These are phyloP conservation scores for Aphaenogaster floridana DNA, from an alignment of 1,140 invertebrate species.

Conservation along the genomic window DNA sequence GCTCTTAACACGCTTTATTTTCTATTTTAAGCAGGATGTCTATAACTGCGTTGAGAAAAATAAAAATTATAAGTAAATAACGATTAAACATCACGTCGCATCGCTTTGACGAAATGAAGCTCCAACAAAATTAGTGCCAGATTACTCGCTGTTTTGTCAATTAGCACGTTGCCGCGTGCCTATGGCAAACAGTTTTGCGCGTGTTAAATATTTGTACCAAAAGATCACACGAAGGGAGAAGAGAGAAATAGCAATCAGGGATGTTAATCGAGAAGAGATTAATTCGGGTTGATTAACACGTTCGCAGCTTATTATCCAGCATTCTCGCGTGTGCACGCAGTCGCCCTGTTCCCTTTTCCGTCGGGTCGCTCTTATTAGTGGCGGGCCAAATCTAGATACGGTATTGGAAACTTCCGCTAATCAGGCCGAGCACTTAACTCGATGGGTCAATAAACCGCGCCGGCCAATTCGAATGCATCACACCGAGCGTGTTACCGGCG, in stretches of 20 bases:
- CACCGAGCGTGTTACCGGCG: slow-evolving; percentile 62
- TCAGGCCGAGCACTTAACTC: slow-evolving; percentile 73
- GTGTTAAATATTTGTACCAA: slow-evolving; percentile 39
- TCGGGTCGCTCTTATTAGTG: slow-evolving; percentile 49
- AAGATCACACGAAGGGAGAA: background rate
- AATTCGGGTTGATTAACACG: slow-evolving; percentile 47
- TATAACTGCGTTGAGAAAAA: background rate
- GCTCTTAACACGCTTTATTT: background rate
- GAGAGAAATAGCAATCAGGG: background rate
- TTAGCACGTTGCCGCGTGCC: background rate
- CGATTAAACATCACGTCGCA: background rate
- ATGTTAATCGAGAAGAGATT: background rate
- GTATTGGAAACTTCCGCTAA: slow-evolving; percentile 77
- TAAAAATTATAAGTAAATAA: slow-evolving; percentile 1
- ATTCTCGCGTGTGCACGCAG: slow-evolving; percentile 4
- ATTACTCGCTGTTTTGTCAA: slow-evolving; percentile 22
- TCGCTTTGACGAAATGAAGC: background rate
- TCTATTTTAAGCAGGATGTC: background rate
- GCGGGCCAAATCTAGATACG: slow-evolving; percentile 69
- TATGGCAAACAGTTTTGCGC: slow-evolving; percentile 22
- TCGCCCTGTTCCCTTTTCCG: background rate
- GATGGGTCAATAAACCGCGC: slow-evolving; percentile 73
- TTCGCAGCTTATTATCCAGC: slow-evolving; percentile 60
- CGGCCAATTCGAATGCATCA: slow-evolving; percentile 57
- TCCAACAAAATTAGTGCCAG: background rate